A percentile compares a stretch with the other conserved stretches of the same genome.
Conservation (phyloP, 92 coral and sea anemone species). For the Zoanthus gigantus region DNA sequence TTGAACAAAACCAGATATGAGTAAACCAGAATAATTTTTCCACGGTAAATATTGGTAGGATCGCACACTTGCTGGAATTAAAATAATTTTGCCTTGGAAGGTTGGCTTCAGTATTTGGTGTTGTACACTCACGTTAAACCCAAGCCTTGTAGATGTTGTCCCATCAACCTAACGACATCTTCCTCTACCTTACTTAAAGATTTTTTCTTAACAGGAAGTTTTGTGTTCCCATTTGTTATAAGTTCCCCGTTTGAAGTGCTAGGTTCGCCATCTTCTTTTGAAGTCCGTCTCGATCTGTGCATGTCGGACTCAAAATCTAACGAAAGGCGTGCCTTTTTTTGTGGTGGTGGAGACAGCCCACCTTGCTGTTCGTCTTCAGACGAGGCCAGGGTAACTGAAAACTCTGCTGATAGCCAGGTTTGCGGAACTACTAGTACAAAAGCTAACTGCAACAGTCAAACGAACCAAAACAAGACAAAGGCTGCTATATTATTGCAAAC, state of each 20-base stretch:
- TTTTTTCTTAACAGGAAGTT: conserved; percentile 84
- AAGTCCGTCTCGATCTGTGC: conserved; percentile 99
- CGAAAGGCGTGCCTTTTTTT: conserved; percentile 99
- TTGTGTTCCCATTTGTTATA: conserved; percentile 89
- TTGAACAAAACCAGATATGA: conserved; percentile 52
- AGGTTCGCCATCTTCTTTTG: conserved; percentile 97
- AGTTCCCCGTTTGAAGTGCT: conserved; percentile 98
- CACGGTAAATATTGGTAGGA: conserved; percentile 22
- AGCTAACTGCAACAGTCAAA: conserved; percentile 75
- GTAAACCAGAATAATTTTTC: conserved; percentile 14
- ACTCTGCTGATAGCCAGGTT: conserved; percentile 99
- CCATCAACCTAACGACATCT: conserved; percentile 97
- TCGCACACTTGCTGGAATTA: conserved; percentile 11
- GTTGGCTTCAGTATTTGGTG: conserved; percentile 35
- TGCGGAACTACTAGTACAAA: conserved; percentile 68
- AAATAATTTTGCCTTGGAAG: conserved; percentile 52
- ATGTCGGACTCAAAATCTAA: conserved; percentile 99
- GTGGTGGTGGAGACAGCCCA: conserved; percentile 99
- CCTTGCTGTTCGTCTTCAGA: conserved; percentile 99
- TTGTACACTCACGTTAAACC: conserved; percentile 94
- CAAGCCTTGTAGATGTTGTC: conserved; percentile 97
- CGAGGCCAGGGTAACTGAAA: conserved; percentile 99
- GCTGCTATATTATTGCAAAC: conserved; percentile 67
- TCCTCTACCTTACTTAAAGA: conserved; percentile 87
- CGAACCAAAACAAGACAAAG: conserved; percentile 81